Evolutionary conservation across 2,888 invertebrate genomes (phyloP), one percentile per base, ranked within the genome.

Genomic region (Sisyra terminalis): DNA sequence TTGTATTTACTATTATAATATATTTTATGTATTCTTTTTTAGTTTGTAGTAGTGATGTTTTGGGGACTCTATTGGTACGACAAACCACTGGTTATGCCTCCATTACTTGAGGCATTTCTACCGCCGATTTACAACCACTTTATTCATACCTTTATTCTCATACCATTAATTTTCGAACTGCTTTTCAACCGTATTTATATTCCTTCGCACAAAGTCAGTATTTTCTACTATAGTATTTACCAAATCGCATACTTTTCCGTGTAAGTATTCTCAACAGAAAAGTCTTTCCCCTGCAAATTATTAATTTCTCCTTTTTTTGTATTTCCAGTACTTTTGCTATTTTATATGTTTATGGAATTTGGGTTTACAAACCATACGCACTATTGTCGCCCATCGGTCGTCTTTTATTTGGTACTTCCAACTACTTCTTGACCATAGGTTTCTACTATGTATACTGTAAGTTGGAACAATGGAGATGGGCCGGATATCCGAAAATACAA

Each of bases 61-160:
- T 36, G 36, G 36, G 15, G n/a, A 15, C 15, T 36, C 3, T 36
- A 36, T 14, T 36, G 13, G 13, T 36, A 36, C 15, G 36, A 36
- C 15, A 9, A 14, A 15, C 13, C n/a, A 9, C 14, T 36, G 14
- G 36, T 36, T 3, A 10, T 14, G 15, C 36, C 36, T 3, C 9
- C n/a, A 5, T 13, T 15, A 10, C 10, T 36, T 4, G 10, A 13
- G 15, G 14, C 13, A n/a, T 9, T 14, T 13, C 13, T 36, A 3
- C 10, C 13, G 5, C 14, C 36, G 6, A 9, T 16, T 15, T 36
- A 14, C 13, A 36, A 36, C 15, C 36, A 36, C 9, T 36, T 13
- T 14, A 14, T 36, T 9, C 36, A 36, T 9, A 36, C 13, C 6
- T 36, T 36, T 9, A 36, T 36, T 15, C 16, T 13, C 3, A 16